A percentile compares a stretch with the other conserved stretches of the same genome.
Evolutionary conservation across 2,888 invertebrate species (phyloP).

Genomic region (Acleris laterana): DNA sequence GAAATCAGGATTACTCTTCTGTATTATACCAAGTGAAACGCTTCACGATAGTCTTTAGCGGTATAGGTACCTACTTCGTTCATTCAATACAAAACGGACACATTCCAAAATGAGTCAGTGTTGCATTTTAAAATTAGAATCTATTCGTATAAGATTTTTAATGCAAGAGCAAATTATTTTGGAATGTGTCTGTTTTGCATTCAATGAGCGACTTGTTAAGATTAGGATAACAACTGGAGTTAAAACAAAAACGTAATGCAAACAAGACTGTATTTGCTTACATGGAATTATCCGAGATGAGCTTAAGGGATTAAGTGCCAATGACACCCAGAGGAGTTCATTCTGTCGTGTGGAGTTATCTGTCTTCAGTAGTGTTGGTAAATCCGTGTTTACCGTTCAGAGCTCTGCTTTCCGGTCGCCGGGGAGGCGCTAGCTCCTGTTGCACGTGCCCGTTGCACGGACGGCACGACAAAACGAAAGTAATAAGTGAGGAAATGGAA

Average conservation of each 20-base stretch:
- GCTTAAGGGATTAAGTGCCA: conserved; percentile 19
- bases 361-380: conserved; percentile 49
- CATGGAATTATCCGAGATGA: conserved; percentile 40
- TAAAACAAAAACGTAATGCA: conserved; percentile 8
- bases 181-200: too few relatives aligned
- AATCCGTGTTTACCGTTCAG: conserved; percentile 56
- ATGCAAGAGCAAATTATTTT: too few relatives aligned
- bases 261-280: conserved; percentile 20
- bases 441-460: conserved; percentile 51
- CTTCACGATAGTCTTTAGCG: conserved; percentile 6
- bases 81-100: too few relatives aligned
- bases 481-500: too few relatives aligned
- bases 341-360: conserved; percentile 17
- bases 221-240: conserved; percentile 5
- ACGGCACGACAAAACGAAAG: not conserved
- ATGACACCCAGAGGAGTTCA: conserved; percentile 11
- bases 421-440: conserved; percentile 55
- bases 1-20: too few relatives aligned
- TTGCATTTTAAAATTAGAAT: too few relatives aligned
- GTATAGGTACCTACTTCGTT: too few relatives aligned
- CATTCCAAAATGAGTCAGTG: too few relatives aligned
- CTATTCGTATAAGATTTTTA: too few relatives aligned
- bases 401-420: conserved; percentile 59
- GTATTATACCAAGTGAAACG: not conserved
- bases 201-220: not conserved